Conservation (phyloP, 2,888 invertebrate species). For the Marasmarcha lunaedactyla region DNA sequence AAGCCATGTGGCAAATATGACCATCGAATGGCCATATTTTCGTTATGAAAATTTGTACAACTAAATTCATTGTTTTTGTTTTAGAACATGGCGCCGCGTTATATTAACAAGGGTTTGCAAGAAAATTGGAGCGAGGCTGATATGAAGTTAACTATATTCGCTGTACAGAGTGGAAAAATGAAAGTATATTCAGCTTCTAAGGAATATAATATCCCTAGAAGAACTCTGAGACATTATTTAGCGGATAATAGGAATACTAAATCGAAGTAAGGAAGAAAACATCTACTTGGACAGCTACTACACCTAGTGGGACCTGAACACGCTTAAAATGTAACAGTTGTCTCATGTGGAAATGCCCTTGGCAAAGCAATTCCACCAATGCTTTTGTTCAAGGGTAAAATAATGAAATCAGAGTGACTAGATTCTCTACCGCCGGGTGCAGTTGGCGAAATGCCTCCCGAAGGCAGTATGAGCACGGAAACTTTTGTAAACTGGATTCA, state of each 20-base stretch:
- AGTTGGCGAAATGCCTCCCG: constrained; percentile 12
- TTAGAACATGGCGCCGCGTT: constrained; percentile 1
- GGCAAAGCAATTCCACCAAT: constrained; percentile 12
- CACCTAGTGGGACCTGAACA: constrained; percentile 11
- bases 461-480: constrained; percentile 11
- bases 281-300: neutral
- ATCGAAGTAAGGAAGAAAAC: constrained; percentile 7
- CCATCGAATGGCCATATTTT: constrained; percentile 1
- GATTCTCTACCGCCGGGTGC: constrained; percentile 10
- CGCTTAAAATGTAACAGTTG: constrained; percentile 13
- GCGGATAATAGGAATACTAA: constrained; percentile 6
- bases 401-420: constrained; percentile 12
- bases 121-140: constrained; percentile 6
- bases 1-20: constrained; percentile 1
- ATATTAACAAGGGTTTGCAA: constrained; percentile 2
- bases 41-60: constrained; percentile 1
- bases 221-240: constrained; percentile 8
- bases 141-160: constrained; percentile 7
- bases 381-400: constrained; percentile 11
- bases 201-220: constrained; percentile 6
- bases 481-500: constrained; percentile 5
- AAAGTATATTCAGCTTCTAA: constrained; percentile 6
- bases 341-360: constrained; percentile 14
- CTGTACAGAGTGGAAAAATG: constrained; percentile 5
- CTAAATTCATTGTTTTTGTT: neutral